Percentiles rank a stretch among this genome's conserved stretches.
Conservation (phyloP, 2,888 invertebrate species). For the Gnatocerus cornutus region DNA sequence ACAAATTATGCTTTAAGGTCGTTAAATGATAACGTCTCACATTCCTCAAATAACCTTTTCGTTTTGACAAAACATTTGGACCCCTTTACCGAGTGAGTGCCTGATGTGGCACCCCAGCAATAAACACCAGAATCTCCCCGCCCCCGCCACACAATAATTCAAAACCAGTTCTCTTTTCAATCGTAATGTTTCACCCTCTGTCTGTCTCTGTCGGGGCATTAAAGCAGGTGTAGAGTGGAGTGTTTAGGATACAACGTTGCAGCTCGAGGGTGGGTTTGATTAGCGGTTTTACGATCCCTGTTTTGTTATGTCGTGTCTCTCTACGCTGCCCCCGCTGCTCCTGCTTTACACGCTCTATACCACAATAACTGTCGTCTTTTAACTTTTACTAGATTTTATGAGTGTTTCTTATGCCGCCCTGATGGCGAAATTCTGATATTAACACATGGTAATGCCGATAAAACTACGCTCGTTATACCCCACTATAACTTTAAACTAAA, state of each 20-base stretch:
- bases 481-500: conserved; percentile 3
- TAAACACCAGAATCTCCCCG: conserved; percentile 39
- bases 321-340: conserved; percentile 33
- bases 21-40: conserved; percentile 48
- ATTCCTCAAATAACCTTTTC: conserved; percentile 50
- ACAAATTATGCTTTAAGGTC: conserved; percentile 48
- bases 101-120: conserved; percentile 44
- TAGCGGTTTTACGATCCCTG: conserved; percentile 65
- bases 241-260: conserved; percentile 66
- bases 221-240: conserved; percentile 67
- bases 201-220: conserved; percentile 59
- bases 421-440: neutral
- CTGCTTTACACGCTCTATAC: conserved; percentile 34
- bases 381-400: conserved; percentile 34
- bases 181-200: conserved; percentile 14
- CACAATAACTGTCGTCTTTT: conserved; percentile 48
- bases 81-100: conserved; percentile 23
- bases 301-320: conserved; percentile 60
- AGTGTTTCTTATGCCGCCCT: neutral
- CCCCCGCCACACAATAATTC: conserved; percentile 42
- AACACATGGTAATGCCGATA: neutral
- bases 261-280: conserved; percentile 68
- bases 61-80: conserved; percentile 47
- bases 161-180: conserved; percentile 40
- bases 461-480: neutral